These are phyloP conservation scores for Cyphomyrus discorhynchus DNA, from an alignment of 2,113 vertebrate genomes.

Conservation along the genomic window DNA sequence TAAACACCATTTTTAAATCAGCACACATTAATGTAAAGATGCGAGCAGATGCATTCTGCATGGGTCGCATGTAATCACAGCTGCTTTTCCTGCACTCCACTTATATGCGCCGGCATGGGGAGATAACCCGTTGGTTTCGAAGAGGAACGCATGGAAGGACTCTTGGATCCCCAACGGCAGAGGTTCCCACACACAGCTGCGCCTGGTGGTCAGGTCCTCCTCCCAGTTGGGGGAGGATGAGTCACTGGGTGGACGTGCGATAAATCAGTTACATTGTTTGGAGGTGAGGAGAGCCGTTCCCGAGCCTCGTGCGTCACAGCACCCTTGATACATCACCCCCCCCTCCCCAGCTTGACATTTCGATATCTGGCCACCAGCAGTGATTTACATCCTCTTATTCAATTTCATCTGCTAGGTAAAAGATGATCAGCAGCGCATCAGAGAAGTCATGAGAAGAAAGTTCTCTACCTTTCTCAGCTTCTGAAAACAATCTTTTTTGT, in stretches of 20 bases:
- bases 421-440: not conserved
- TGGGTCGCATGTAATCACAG: not conserved
- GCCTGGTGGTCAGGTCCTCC: not conserved
- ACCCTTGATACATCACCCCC: not conserved
- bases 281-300: not conserved
- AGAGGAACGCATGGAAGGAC: not conserved
- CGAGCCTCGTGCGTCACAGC: not conserved
- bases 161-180: not conserved
- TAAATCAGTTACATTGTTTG: slow-evolving; percentile 12
- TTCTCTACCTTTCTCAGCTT: not conserved
- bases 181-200: not conserved
- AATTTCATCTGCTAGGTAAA: not conserved
- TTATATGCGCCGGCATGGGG: not conserved
- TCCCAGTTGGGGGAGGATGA: not conserved
- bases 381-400: not conserved
- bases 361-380: slow-evolving; percentile 5
- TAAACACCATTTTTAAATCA: not conserved
- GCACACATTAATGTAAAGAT: not conserved
- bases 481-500: not conserved
- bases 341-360: slow-evolving; percentile 1
- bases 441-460: not conserved
- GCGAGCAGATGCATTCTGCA: not conserved
- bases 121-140: not conserved
- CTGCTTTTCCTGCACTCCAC: not conserved
- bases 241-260: not conserved